A percentile compares a stretch with the other conserved stretches of the same genome.
Conservation (phyloP, 2,888 invertebrate species). For the Dermolepida albohirtum region DNA sequence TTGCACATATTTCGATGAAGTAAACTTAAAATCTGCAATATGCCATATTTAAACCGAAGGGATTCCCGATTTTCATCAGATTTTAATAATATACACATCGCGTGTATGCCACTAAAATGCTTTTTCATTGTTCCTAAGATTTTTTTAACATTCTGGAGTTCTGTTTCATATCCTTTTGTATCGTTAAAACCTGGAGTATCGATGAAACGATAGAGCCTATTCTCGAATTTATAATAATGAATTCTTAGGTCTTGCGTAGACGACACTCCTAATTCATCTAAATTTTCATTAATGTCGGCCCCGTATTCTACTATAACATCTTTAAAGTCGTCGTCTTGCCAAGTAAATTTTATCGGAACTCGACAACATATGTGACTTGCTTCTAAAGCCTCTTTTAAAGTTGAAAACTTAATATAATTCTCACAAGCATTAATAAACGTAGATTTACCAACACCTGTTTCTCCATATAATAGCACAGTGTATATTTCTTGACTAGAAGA, state of each 20-base stretch:
- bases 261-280: neutral
- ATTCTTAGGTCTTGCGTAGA: slow-evolving; percentile 3
- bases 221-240: neutral
- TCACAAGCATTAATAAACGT: slow-evolving; percentile 15
- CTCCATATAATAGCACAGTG: slow-evolving; percentile 10
- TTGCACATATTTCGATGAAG: slow-evolving; percentile 1
- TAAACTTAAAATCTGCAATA: slow-evolving; percentile 5
- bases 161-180: slow-evolving; percentile 5
- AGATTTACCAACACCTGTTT: slow-evolving; percentile 19
- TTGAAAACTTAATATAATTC: slow-evolving; percentile 5
- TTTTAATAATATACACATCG: slow-evolving; percentile 18
- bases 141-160: neutral
- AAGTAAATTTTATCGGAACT: slow-evolving; percentile 3
- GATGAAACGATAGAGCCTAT: slow-evolving; percentile 9
- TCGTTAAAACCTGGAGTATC: slow-evolving; percentile 24
- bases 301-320: neutral
- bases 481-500: neutral
- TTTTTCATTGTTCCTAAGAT: neutral
- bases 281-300: slow-evolving; percentile 5
- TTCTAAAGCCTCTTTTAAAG: neutral
- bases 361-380: slow-evolving; percentile 2
- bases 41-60: slow-evolving; percentile 2
- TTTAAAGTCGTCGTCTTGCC: slow-evolving; percentile 7
- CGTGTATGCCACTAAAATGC: neutral
- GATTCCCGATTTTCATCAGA: neutral